A percentile compares a stretch with the other conserved stretches of the same genome.
These are phyloP conservation scores for Acanthosepion esculentum DNA, from an alignment of 2,888 invertebrate species.

Conservation along the genomic window DNA sequence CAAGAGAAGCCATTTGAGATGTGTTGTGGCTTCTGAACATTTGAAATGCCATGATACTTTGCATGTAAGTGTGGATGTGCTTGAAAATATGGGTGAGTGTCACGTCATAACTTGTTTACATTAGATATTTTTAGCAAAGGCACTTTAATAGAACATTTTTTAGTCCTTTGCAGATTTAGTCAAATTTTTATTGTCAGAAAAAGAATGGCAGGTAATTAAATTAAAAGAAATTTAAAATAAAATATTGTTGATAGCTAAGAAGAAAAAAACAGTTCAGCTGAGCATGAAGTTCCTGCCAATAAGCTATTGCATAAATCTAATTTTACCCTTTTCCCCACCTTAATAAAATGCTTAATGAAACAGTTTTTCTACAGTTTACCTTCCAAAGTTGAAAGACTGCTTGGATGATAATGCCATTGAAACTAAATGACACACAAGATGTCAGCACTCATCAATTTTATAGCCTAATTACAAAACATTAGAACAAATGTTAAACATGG, in stretches of 20 bases:
- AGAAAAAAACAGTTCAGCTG: not conserved
- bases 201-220: not conserved
- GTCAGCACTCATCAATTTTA: not conserved
- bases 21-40: not conserved
- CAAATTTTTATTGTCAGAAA: not conserved
- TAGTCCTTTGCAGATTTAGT: constrained; percentile 1
- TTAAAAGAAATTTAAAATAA: not conserved
- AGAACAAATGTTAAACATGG: not conserved
- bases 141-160: not conserved
- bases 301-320: not conserved
- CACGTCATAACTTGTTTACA: not conserved
- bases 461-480: constrained; percentile 6
- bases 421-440: not conserved
- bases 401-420: not conserved
- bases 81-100: not conserved
- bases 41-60: constrained; percentile 1
- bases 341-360: not conserved
- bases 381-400: not conserved
- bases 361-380: not conserved
- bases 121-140: not conserved
- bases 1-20: constrained; percentile 33
- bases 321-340: not conserved
- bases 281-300: not conserved
- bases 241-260: not conserved
- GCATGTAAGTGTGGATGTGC: not conserved